Percentiles rank a stretch among this genome's conserved stretches.
phyloP scores from a whole-genome alignment of 1,140 invertebrate species.

The Drosophila oshimai region DNA sequence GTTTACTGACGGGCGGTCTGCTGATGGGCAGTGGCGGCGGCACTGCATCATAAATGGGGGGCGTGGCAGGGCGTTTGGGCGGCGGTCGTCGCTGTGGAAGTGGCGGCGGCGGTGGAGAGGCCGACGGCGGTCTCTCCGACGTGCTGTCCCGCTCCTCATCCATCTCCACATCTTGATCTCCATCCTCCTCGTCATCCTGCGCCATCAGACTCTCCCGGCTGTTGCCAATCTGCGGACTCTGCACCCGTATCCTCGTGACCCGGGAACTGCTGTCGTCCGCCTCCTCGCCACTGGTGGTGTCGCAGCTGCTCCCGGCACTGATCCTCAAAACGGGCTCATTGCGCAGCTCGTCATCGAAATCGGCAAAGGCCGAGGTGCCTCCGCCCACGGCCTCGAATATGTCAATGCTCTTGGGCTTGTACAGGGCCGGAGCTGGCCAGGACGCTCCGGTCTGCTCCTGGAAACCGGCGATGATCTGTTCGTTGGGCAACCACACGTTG shows the following conservation, averaged over 20 bases:
- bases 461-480: constrained; percentile 60
- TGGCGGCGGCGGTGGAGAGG: constrained; percentile 59
- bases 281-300: constrained; percentile 34
- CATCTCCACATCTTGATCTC: background rate
- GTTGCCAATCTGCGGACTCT: constrained; percentile 56
- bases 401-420: constrained; percentile 80
- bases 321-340: constrained; percentile 72
- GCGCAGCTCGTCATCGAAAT: constrained; percentile 75
- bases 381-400: constrained; percentile 63
- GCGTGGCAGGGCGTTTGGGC: background rate
- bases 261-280: constrained; percentile 61
- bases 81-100: constrained; percentile 57
- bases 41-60: constrained; percentile 61
- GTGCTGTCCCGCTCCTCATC: background rate
- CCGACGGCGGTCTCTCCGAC: constrained; percentile 53
- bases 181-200: constrained; percentile 47
- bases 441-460: constrained; percentile 8
- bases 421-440: constrained; percentile 46
- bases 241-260: constrained; percentile 56
- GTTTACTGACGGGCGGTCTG: constrained; percentile 30
- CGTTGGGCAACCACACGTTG: constrained; percentile 63
- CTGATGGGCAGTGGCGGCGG: constrained; percentile 54
- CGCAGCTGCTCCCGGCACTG: constrained; percentile 31
- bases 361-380: constrained; percentile 57
- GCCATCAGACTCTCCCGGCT: constrained; percentile 65